Evolutionary conservation across 2,888 invertebrate genomes (phyloP), one percentile per base, ranked within the genome.

Genomic region (Drosophila siamana): DNA sequence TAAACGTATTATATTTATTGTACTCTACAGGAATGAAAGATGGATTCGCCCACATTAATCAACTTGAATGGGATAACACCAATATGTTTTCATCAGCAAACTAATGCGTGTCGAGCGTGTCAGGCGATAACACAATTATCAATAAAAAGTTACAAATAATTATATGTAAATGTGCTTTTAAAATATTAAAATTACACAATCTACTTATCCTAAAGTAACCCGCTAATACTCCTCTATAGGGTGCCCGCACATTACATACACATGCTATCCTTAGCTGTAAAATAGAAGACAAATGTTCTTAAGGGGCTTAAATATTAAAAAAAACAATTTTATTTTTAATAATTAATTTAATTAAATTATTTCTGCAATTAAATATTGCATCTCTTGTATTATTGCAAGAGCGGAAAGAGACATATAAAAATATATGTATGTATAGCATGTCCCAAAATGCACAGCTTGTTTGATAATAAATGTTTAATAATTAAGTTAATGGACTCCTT

Each of bases 31-130:
- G 47, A 46, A 80, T 90, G 43, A 92, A 92, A 71, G 92, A 92
- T 69, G 90, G 95, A 91, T 95, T 95, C 92, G 94, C 95, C 89
- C 95, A 95, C 93, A 95, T 95, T 90, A 95, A 95, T 92, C 95
- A 95, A 92, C 93, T 95, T 76, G 95, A 95, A 93, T 95, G 95
- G 95, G 95, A 95, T 93, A 95, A 95, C 93, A 95, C 95, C 92
- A 95, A 95, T 86, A 95, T 95, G 95, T 95, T 89, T 78, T 76
- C 91, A 64, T 77, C 83, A 60, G 80, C 77, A 46, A 90, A 89
- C 76, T 88, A 82, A 86, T 38, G 30, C 22, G 52, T 47, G 54
- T 44, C 33, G 44, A 47, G 47, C 64, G 59, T 54, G 30, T 43
- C 22, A 41, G 30, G 15, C 30, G 13, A 43, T 43, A 33, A 43